Base-by-base conservation (phyloP, 2,888 invertebrate species). In the Athalia cordata region DNA sequence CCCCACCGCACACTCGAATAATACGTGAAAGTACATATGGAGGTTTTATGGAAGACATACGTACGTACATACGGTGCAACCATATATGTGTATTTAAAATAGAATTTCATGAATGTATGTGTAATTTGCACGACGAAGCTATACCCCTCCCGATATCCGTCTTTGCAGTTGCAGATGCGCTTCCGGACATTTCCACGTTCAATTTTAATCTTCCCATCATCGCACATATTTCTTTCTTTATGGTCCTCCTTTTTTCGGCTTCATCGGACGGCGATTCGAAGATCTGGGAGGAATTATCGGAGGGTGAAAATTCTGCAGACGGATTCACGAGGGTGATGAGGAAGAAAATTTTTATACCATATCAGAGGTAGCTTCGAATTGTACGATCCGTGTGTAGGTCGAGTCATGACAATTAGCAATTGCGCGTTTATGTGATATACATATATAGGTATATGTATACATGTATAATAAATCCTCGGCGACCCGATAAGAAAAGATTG, bases 401-500 rank as follows among this genome's bases (percentile, higher is more conserved):
- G 81, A 84, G 83, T 84, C 85, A 84, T 82, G 84, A 85, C 81
- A 81, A 83, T 82, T 80, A 82, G 82, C 82, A 82, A 83, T 85
- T 81, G 82, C 77, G 55, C 50, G 59, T 78, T 84, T 29, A 29
- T 2, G 29, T 2, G 29, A 29, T 29, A 29, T 29, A 29, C 29
- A 29, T 29, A 29, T 29, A 29, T 29, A 29, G 0, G 2, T 83
- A 81, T 84, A 83, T 59, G 5, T 59, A 59, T 59, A 59, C 59
- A 7, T 13, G 29, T 8, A 45, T 72, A 59, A 75, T 85, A 84
- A 84, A 85, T 84, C 83, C 83, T 72, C 72, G 79, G 80, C 80
- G 82, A 85, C 81, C 84, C 84, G 86, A 86, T 85, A 86, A 86
- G 85, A 82, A 82, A 83, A 84, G 84, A 86, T 86, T 82, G 84